These are phyloP conservation scores for Xerus inauris DNA, from an alignment of 2,113 vertebrate genomes.

Conservation along the genomic window DNA sequence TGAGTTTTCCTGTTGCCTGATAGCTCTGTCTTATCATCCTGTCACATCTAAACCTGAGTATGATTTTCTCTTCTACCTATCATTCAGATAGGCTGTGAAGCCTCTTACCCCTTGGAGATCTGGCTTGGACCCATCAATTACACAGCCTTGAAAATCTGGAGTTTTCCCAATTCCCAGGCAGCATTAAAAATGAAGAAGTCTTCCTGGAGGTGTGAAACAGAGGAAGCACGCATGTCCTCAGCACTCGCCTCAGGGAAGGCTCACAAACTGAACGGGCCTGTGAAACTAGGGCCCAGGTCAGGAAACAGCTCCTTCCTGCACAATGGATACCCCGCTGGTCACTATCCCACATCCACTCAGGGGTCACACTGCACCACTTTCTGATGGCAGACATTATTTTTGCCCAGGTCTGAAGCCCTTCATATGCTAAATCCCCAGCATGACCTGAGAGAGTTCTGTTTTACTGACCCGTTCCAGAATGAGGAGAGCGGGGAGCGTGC, in stretches of 20 bases:
- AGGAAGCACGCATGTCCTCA: too few relatives aligned
- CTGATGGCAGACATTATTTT: background rate
- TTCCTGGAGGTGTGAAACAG: too few relatives aligned
- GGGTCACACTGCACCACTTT: background rate
- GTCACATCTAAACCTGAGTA: background rate
- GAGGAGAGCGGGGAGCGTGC: background rate
- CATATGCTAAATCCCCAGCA: background rate
- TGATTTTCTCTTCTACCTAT: background rate
- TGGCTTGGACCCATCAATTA: background rate
- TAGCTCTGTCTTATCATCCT: background rate
- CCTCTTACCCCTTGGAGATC: background rate
- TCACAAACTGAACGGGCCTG: background rate
- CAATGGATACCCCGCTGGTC: background rate
- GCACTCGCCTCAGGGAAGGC: background rate
- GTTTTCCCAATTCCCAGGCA: background rate
- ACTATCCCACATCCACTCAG: too few relatives aligned
- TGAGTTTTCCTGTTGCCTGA: background rate
- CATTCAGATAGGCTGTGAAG: background rate
- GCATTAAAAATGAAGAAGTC: background rate
- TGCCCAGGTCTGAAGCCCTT: background rate
- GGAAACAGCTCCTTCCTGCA: background rate
- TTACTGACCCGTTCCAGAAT: background rate
- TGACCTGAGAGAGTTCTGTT: background rate
- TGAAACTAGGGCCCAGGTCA: background rate
- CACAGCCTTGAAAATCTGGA: background rate